Evolutionary conservation across 2,113 vertebrate species (phyloP).

Genomic region (Ardeotis arabs): DNA sequence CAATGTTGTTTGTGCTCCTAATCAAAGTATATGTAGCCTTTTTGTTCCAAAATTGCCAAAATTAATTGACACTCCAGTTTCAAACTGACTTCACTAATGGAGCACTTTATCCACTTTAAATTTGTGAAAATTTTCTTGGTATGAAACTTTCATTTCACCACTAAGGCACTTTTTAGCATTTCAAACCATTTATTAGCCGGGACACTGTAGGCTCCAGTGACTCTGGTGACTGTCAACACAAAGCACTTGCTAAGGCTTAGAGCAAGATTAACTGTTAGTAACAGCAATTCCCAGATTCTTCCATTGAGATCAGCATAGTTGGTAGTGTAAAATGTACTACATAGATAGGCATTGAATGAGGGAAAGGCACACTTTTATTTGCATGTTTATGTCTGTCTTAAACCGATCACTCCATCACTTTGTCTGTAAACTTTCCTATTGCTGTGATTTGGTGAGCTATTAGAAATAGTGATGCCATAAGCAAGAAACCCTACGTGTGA

Average conservation of each 20-base stretch:
- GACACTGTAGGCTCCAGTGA: background rate
- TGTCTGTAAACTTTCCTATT: background rate
- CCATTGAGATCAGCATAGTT: background rate
- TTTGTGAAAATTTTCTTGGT: background rate
- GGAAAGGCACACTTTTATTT: background rate
- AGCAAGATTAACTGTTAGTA: background rate
- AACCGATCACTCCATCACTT: background rate
- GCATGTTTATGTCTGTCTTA: background rate
- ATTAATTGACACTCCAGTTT: background rate
- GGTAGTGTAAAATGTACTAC: background rate
- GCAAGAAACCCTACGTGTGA: background rate
- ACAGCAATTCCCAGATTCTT: background rate
- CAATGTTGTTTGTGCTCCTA: background rate
- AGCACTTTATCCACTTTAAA: background rate
- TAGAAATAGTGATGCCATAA: background rate
- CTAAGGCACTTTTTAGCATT: background rate
- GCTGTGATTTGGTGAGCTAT: background rate
- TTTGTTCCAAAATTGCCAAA: background rate
- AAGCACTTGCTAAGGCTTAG: background rate
- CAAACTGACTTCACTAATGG: background rate
- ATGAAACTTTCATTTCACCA: background rate
- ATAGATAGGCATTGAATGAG: background rate
- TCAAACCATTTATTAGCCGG: background rate
- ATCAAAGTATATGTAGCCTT: background rate
- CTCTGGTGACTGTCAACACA: background rate